Percentiles rank a stretch among this genome's conserved stretches.
phyloP scores from a whole-genome alignment of 2,113 vertebrate species.

The Spea multiplicata region DNA sequence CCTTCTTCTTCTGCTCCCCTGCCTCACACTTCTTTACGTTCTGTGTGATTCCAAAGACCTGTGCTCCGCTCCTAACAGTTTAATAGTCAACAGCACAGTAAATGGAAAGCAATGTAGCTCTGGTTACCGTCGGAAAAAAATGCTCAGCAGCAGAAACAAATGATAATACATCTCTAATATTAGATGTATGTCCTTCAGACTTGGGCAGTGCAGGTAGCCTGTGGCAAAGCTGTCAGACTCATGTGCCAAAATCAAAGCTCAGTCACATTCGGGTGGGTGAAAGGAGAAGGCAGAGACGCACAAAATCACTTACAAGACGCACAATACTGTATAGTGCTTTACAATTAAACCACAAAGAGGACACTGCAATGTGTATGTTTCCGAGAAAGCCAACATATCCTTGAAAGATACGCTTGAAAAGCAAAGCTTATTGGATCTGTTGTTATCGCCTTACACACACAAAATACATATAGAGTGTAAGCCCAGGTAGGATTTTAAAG shows the following conservation, averaged over 20 bases:
- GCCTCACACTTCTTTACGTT: constrained; percentile 32
- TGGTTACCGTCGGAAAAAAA: constrained; percentile 23
- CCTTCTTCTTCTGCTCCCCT: not conserved
- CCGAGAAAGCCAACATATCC: constrained; percentile 1
- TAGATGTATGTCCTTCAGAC: constrained; percentile 34
- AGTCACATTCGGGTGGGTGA: not conserved
- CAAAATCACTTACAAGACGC: no score
- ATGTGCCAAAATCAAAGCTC: not conserved
- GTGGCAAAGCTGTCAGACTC: constrained; percentile 5
- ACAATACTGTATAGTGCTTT: not conserved
- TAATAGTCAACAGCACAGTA: constrained; percentile 37
- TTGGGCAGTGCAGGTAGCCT: not conserved
- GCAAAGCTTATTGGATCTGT: constrained; percentile 5
- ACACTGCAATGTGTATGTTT: constrained; percentile 3
- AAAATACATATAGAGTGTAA: not conserved
- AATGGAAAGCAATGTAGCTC: constrained; percentile 20
- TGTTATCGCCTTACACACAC: not conserved
- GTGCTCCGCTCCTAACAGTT: constrained; percentile 26
- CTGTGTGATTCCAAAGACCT: constrained; percentile 33
- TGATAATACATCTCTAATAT: constrained; percentile 21
- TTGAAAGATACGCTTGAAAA: not conserved
- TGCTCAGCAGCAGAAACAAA: constrained; percentile 34
- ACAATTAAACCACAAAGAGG: constrained; percentile 13
- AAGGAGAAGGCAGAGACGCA: not conserved
- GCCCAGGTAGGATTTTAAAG: constrained; percentile 1